Conservation (phyloP, 2,888 invertebrate genomes). For the Escarpia spicata region DNA sequence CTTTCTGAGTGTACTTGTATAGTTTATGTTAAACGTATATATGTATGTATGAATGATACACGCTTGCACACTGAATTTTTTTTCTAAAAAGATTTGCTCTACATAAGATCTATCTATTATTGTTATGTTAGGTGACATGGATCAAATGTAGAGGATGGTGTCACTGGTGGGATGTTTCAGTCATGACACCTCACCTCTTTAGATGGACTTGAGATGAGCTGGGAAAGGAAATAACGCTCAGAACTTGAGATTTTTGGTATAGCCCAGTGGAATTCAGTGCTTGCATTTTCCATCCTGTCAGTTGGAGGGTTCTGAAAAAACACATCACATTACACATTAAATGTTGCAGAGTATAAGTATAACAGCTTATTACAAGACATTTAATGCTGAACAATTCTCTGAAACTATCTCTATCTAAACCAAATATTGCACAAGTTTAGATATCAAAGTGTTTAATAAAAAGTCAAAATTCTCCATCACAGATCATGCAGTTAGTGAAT, state of each 20-base stretch:
- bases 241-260: conserved; percentile 71
- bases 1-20: no score
- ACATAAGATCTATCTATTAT: no score
- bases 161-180: not conserved
- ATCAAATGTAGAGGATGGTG: not conserved
- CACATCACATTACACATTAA: conserved; percentile 21
- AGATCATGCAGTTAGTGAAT: no score
- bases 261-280: conserved; percentile 66
- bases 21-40: no score
- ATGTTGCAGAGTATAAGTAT: not conserved
- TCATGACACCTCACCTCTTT: conserved; percentile 73
- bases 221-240: conserved; percentile 80
- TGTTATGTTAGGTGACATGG: no score
- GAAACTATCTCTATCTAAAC: no score
- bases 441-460: no score
- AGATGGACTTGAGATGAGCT: conserved; percentile 74
- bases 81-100: no score
- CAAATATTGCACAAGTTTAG: no score
- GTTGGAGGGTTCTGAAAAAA: conserved; percentile 55
- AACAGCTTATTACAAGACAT: not conserved
- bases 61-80: no score
- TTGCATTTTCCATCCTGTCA: conserved; percentile 54
- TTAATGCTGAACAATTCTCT: not conserved
- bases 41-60: no score
- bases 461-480: no score